Conservation (phyloP, 2,888 invertebrate species). For the Pristionchus mayeri region DNA sequence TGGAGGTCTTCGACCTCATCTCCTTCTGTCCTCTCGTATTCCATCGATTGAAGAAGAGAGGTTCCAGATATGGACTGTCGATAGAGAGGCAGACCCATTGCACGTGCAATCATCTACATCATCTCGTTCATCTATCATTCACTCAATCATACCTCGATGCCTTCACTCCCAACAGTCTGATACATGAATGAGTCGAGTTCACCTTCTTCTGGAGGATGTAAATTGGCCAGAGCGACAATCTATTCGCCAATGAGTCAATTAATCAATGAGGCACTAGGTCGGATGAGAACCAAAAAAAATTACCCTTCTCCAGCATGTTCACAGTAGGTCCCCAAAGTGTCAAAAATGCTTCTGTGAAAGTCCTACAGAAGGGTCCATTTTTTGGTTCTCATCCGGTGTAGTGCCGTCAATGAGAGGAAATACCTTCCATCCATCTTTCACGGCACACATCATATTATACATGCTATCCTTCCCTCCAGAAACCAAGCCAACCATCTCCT, state of each 20-base stretch:
- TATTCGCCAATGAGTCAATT: no score
- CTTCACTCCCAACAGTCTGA: slow-evolving; percentile 97
- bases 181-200: slow-evolving; percentile 99
- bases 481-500: slow-evolving; percentile 74
- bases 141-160: slow-evolving; percentile 82
- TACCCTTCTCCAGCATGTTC: no score
- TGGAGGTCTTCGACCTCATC: slow-evolving; percentile 91
- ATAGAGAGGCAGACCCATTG: slow-evolving; percentile 92
- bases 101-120: slow-evolving; percentile 80
- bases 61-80: slow-evolving; percentile 88
- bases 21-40: slow-evolving; percentile 78
- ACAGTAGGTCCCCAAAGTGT: no score
- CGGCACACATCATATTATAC: slow-evolving; percentile 90
- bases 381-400: no score
- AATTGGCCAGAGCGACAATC: slow-evolving; percentile 95
- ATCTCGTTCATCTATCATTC: neutral
- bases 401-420: no score
- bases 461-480: slow-evolving; percentile 99
- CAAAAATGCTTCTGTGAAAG: no score
- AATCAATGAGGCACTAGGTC: no score
- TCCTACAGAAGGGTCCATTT: no score
- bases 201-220: slow-evolving; percentile 84
- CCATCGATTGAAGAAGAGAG: slow-evolving; percentile 86
- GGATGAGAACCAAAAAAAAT: no score
- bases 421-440: slow-evolving; percentile 84